Conservation (phyloP, 37 sponge, comb jelly and placozoan species). For the Mnemiopsis leidyi region DNA sequence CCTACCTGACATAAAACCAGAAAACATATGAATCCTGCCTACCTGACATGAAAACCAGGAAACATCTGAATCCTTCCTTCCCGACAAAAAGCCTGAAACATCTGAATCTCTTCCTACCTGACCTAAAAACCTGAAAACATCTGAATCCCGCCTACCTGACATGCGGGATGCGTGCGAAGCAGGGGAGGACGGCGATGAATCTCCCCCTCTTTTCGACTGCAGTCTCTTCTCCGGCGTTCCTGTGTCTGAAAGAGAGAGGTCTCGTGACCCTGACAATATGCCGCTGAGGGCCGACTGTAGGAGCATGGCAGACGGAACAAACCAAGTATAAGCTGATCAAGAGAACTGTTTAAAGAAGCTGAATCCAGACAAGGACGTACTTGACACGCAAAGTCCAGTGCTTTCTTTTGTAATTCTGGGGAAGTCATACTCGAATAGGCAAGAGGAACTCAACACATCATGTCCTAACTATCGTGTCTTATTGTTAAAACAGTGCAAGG, state of each 20-base stretch:
- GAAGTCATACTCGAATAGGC: not conserved
- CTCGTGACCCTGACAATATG: constrained; percentile 20
- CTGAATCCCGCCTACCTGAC: constrained; percentile 52
- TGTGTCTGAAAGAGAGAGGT: constrained; percentile 30
- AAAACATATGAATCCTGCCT: too few species aligned
- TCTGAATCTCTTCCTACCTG: too few species aligned
- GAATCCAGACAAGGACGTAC: constrained; percentile 7
- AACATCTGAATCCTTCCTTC: too few species aligned
- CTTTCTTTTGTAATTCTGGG: constrained; percentile 26
- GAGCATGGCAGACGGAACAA: not conserved
- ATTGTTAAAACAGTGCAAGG: not conserved
- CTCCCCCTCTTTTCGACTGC: constrained; percentile 16
- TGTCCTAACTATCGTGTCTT: not conserved
- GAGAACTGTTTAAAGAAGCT: not conserved
- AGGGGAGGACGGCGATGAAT: constrained; percentile 11
- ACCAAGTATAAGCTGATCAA: not conserved
- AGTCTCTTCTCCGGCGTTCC: constrained; percentile 48
- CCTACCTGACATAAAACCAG: too few species aligned
- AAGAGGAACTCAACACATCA: not conserved
- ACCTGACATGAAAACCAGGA: too few species aligned
- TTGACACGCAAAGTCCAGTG: not conserved
- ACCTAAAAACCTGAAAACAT: too few species aligned
- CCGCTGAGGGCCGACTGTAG: constrained; percentile 25
- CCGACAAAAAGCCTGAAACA: too few species aligned
- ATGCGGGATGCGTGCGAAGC: constrained; percentile 22